Conservation (phyloP, 2,888 invertebrate species). For the Cetonia aurata region DNA sequence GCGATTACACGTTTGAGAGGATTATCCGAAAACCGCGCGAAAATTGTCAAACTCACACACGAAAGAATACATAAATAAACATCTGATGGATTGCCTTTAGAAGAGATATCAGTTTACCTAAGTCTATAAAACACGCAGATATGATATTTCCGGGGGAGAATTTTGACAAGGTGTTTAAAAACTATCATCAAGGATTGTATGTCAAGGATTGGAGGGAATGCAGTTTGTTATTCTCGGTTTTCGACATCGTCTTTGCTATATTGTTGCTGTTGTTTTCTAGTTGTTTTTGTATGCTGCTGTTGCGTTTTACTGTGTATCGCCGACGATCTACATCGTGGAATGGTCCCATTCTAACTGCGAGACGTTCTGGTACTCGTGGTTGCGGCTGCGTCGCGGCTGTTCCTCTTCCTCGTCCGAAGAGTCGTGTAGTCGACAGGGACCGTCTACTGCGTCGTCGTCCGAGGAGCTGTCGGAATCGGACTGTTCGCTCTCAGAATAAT, state of each 20-base stretch:
- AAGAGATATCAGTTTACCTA: too few relatives aligned
- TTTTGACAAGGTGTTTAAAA: too few relatives aligned
- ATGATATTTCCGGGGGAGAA: too few relatives aligned
- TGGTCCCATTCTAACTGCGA: slow-evolving; percentile 85
- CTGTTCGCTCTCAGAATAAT: slow-evolving; percentile 63
- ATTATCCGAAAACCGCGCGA: slow-evolving; percentile 14
- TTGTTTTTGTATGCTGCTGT: slow-evolving; percentile 6
- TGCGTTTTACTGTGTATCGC: not conserved
- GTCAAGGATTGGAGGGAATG: slow-evolving; percentile 1
- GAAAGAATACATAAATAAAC: too few relatives aligned
- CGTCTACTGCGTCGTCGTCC: slow-evolving; percentile 62
- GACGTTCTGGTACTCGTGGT: slow-evolving; percentile 77
- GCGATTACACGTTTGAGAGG: not conserved
- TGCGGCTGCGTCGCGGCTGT: slow-evolving; percentile 64
- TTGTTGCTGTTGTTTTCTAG: slow-evolving; percentile 10
- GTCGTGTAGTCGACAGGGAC: slow-evolving; percentile 69
- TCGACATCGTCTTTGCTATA: slow-evolving; percentile 21
- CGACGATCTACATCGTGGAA: slow-evolving; percentile 76
- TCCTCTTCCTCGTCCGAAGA: slow-evolving; percentile 69
- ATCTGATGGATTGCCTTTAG: too few relatives aligned
- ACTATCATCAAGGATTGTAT: too few relatives aligned
- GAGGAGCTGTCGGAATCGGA: slow-evolving; percentile 65
- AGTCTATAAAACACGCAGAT: too few relatives aligned
- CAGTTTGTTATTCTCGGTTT: slow-evolving; percentile 24
- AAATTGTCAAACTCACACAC: too few relatives aligned